Conservation (phyloP, 2,888 invertebrate genomes). For the Strigamia crassipes region DNA sequence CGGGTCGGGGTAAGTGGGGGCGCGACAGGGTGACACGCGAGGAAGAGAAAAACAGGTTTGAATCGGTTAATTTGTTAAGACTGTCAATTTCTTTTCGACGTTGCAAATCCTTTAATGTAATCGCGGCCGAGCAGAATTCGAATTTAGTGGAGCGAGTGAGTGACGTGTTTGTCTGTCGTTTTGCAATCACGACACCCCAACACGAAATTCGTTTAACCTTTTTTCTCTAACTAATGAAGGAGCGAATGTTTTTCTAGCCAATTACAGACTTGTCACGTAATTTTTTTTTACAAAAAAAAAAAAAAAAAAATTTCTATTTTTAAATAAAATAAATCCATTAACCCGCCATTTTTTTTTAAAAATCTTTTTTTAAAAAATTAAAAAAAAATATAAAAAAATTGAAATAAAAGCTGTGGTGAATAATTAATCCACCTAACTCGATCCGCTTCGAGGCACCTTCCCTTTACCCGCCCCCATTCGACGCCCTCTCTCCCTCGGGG, state of each 20-base stretch:
- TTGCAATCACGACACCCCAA: constrained; percentile 5
- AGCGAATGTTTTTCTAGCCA: neutral
- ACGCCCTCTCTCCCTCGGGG: constrained; percentile 27
- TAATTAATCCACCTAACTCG: constrained; percentile 26
- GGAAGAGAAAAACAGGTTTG: neutral
- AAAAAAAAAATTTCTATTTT: too few relatives aligned
- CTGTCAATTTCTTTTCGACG: constrained; percentile 14
- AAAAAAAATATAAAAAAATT: neutral
- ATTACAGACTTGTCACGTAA: neutral
- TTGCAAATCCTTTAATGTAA: neutral
- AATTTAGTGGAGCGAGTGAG: neutral
- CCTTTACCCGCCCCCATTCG: constrained; percentile 21
- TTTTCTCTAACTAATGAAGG: neutral
- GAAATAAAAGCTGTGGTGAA: constrained; percentile 3
- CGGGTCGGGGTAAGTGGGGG: neutral
- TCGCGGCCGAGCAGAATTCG: neutral
- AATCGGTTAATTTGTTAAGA: constrained; percentile 14
- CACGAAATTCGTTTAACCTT: neutral
- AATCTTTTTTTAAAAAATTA: too few relatives aligned
- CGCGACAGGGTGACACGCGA: neutral
- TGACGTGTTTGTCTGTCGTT: constrained; percentile 27
- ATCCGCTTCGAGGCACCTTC: neutral
- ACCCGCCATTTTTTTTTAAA: too few relatives aligned
- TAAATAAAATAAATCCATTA: constrained; percentile 21
- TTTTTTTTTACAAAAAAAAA: too few relatives aligned